phyloP scores from a whole-genome alignment of 2,797 vertebrate species.

The Pangasius mekongensis region DNA sequence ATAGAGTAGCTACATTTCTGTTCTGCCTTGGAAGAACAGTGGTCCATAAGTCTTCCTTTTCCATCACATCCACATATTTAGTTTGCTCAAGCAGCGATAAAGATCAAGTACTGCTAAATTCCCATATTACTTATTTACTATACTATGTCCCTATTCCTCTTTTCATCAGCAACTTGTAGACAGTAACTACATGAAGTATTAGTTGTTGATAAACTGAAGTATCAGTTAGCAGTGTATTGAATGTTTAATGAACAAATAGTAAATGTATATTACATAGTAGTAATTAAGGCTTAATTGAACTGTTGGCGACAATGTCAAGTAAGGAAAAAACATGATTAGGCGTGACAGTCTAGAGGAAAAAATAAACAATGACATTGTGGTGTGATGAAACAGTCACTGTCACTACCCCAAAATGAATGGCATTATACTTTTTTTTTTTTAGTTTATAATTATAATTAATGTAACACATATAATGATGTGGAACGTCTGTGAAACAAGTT shows the following conservation, averaged over 20 bases:
- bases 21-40: too few relatives aligned
- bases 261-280: background rate
- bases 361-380: background rate
- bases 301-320: background rate
- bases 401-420: too few relatives aligned
- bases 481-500: background rate
- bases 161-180: background rate
- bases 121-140: background rate
- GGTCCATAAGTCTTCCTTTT: background rate
- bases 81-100: background rate
- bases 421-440: background rate
- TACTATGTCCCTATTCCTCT: too few relatives aligned
- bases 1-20: background rate
- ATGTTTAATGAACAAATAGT: background rate
- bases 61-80: background rate
- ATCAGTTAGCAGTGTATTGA: background rate
- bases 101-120: background rate
- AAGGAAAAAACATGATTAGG: background rate
- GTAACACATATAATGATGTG: background rate
- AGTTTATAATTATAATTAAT: background rate
- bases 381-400: background rate
- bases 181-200: background rate
- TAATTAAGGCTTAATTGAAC: background rate
- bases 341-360: background rate
- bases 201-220: background rate